A percentile compares a stretch with the other conserved stretches of the same genome.
Conservation (phyloP, 1,140 invertebrate species). For the Eufriesea mexicana region DNA sequence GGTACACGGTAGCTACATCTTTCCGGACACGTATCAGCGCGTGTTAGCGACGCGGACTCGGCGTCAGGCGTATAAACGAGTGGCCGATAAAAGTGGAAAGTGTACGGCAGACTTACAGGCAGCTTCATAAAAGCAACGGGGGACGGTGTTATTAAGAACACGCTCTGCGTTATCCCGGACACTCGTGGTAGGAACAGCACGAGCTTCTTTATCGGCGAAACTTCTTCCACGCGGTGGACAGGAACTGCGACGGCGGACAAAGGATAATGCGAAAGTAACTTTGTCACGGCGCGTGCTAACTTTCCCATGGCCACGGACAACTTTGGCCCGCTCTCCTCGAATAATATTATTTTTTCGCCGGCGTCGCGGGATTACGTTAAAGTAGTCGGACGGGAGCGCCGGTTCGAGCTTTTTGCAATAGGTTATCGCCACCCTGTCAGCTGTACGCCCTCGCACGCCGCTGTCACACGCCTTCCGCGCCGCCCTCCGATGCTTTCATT, state of each 20-base stretch:
- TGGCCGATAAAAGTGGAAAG: constrained; percentile 40
- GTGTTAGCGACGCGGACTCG: not conserved
- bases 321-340: constrained; percentile 56
- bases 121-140: constrained; percentile 31
- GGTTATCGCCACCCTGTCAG: constrained; percentile 58
- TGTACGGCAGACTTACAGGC: constrained; percentile 4
- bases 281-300: constrained; percentile 65
- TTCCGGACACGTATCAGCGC: constrained; percentile 19
- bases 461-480: not conserved
- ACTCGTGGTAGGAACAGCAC: constrained; percentile 38
- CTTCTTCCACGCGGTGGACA: constrained; percentile 59
- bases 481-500: not conserved
- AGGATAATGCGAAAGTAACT: constrained; percentile 70
- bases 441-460: constrained; percentile 58
- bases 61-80: constrained; percentile 8
- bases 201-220: constrained; percentile 60
- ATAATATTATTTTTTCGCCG: constrained; percentile 70
- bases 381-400: not conserved
- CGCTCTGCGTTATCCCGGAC: constrained; percentile 46
- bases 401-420: constrained; percentile 32
- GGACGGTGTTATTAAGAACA: constrained; percentile 42
- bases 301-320: constrained; percentile 65
- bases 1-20: not conserved
- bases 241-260: constrained; percentile 58
- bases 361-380: constrained; percentile 60